Conservation (phyloP, 1,140 invertebrate species). For the Bicyclus anynana region DNA sequence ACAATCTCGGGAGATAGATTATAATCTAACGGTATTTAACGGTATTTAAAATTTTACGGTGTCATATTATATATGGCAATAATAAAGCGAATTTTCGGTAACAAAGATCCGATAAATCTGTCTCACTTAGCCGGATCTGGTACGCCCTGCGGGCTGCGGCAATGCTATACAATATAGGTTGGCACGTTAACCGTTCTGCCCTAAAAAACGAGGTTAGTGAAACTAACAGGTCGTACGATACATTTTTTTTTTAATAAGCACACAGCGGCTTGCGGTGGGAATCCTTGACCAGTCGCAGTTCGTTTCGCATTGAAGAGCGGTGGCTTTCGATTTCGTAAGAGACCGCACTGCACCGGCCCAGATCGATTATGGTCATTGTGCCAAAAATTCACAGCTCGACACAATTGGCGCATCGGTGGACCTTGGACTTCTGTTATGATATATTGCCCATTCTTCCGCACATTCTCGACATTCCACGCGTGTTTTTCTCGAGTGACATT, state of each 20-base stretch:
- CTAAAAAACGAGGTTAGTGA: background rate
- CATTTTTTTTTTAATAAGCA: slow-evolving; percentile 1
- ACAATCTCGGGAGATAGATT: too few species aligned
- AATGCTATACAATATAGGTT: background rate
- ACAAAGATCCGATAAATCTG: too few species aligned
- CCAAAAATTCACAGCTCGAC: slow-evolving; percentile 47
- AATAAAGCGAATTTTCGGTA: too few species aligned
- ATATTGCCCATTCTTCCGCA: background rate
- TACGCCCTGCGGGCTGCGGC: too few species aligned
- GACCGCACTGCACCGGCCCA: slow-evolving; percentile 42
- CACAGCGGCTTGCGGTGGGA: slow-evolving; percentile 20
- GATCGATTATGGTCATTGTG: slow-evolving; percentile 68
- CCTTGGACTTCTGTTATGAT: slow-evolving; percentile 5
- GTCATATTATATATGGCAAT: too few species aligned
- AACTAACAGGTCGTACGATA: background rate
- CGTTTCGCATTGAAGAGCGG: slow-evolving; percentile 51
- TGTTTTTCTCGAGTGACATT: too few species aligned
- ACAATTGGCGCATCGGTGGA: slow-evolving; percentile 12
- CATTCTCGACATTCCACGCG: too few species aligned
- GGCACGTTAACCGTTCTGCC: background rate
- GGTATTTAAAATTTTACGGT: too few species aligned
- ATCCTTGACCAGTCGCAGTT: slow-evolving; percentile 61
- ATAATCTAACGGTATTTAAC: too few species aligned
- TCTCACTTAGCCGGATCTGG: too few species aligned
- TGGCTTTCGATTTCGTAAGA: slow-evolving; percentile 61